Percentiles rank a stretch among this genome's conserved stretches.
phyloP scores from a whole-genome alignment of 1,140 invertebrate genomes.

The Habropoda laboriosa region DNA sequence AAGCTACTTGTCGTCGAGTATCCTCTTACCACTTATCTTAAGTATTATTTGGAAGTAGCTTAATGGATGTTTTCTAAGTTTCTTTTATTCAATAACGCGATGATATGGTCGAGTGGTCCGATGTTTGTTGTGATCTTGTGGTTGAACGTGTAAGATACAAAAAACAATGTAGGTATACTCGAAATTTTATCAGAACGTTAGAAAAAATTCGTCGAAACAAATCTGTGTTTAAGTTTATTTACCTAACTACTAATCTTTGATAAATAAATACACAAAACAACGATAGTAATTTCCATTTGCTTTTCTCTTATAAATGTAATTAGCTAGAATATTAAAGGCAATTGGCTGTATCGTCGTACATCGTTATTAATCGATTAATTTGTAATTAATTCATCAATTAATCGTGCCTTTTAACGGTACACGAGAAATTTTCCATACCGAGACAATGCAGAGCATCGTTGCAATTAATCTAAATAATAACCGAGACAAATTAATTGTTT shows the following conservation, averaged over 20 bases:
- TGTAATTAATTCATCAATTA: background rate
- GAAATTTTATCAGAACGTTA: background rate
- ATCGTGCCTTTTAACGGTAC: background rate
- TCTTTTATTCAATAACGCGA: background rate
- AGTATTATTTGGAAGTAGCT: background rate
- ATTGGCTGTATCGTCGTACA: background rate
- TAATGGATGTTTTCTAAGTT: background rate
- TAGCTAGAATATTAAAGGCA: background rate
- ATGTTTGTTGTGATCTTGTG: too few species aligned
- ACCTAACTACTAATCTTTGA: too few species aligned
- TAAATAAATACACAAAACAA: too few species aligned
- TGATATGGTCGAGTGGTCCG: background rate
- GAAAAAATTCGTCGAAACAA: background rate
- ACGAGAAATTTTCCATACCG: background rate
- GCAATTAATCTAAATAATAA: background rate
- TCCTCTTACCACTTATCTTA: constrained; percentile 1
- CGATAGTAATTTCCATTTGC: background rate
- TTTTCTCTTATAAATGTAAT: background rate
- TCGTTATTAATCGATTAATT: background rate
- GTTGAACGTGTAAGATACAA: background rate
- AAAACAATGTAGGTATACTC: background rate
- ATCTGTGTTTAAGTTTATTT: background rate
- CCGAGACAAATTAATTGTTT: background rate
- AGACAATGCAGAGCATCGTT: background rate
- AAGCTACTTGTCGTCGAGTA: background rate